Evolutionary conservation across 2,797 vertebrate genomes (phyloP), one percentile per base, ranked within the genome.

Genomic region (Diplodus sargus): DNA sequence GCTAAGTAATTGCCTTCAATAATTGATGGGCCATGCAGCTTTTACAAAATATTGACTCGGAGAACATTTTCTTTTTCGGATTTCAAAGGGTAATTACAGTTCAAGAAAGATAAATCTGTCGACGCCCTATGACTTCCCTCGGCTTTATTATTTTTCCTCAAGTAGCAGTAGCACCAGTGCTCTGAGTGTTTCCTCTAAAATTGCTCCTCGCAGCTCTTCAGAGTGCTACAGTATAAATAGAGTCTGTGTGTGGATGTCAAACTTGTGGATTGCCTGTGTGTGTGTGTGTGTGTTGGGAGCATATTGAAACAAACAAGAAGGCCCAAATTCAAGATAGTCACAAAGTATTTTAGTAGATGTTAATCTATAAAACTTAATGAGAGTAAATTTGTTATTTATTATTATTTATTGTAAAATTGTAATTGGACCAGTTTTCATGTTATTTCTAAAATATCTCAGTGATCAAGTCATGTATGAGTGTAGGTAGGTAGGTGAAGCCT

Each of bases 41-140:
- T 85, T 86, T 82, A 77, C 61, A 68, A 80, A 87, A 82, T 85
- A 89, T 79, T 70, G 65, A 86, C 78, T 80, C 45, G 10, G 16
- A 52, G 47, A 86, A 70, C 13, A 22, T 73, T 65, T 85, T 73
- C 14, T 75, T 71, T 48, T n/a, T 9, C 2, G 30, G 57, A 39
- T 72, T 79, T 77, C 62, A 79, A 63, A 74, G 71, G 68, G 43
- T 82, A 83, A 89, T 90, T 81, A 75, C 70, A 82, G 74, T 63
- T 83, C 34, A 42, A 81, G 78, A 68, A 43, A 47, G 82, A 86
- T 79, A 56, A 61, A 81, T 90, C 79, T 73, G 70, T 79, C 75
- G 59, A n/a, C 58, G 25, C 51, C 66, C 80, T 71, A 79, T 43
- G 42, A 75, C 72, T 79, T 74, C 30, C 53, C 23, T 73, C 18